phyloP scores from a whole-genome alignment of 2,888 invertebrate genomes.

The Chironomus riparius region DNA sequence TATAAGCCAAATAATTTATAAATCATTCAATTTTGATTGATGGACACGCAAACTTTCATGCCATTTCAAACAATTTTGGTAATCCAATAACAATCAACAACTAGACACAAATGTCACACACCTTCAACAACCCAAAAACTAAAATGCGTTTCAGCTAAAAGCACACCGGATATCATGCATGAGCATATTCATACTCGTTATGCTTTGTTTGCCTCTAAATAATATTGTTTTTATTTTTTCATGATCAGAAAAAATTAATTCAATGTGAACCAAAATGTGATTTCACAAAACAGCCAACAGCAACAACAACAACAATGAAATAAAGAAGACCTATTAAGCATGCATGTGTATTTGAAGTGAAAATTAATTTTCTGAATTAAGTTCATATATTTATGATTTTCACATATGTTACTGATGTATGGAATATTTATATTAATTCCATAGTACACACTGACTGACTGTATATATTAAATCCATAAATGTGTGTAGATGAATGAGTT shows the following conservation, averaged over 20 bases:
- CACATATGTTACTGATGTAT: conserved; percentile 13
- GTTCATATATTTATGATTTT: conserved; percentile 19
- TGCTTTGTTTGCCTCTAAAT: background rate
- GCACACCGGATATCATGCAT: too few species aligned
- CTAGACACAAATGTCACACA: too few species aligned
- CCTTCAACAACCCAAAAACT: too few species aligned
- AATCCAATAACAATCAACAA: too few species aligned
- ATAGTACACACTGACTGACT: too few species aligned
- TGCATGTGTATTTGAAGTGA: conserved; percentile 6
- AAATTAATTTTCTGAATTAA: conserved; percentile 14
- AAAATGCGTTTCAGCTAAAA: too few species aligned
- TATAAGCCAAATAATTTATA: too few species aligned
- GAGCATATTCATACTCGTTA: too few species aligned
- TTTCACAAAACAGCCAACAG: background rate
- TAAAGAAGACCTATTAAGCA: background rate
- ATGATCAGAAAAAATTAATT: too few species aligned
- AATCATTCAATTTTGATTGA: too few species aligned
- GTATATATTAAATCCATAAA: background rate
- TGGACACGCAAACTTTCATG: too few species aligned
- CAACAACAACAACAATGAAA: background rate
- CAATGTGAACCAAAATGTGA: background rate
- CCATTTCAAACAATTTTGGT: too few species aligned
- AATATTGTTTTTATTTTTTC: background rate
- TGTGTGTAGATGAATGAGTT: background rate
- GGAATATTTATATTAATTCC: background rate